Percentiles rank a stretch among this genome's conserved stretches.
Conservation (phyloP, 2,797 vertebrate genomes). For the Morus bassanus region DNA sequence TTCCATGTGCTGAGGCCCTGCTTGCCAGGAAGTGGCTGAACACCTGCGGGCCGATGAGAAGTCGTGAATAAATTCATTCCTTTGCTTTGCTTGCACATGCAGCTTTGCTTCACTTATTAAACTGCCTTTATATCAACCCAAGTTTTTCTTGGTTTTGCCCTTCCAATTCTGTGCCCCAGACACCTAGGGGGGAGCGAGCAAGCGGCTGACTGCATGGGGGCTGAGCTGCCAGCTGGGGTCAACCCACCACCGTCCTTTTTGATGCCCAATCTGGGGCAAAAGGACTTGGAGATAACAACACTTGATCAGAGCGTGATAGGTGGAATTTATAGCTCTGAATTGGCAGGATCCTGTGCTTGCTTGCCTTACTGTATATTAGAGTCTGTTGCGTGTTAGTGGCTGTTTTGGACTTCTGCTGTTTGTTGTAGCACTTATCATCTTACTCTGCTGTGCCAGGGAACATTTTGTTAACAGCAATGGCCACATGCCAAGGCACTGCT, state of each 20-base stretch:
- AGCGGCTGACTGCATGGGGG: not conserved
- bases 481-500: not conserved
- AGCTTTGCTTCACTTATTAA: not conserved
- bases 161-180: not conserved
- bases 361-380: not conserved
- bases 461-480: not conserved
- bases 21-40: not conserved
- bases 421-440: not conserved
- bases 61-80: not conserved
- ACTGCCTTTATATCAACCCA: not conserved
- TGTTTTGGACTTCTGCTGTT: not conserved
- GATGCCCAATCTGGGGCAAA: accelerated
- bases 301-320: not conserved
- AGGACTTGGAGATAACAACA: not conserved
- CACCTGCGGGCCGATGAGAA: not conserved
- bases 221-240: not conserved
- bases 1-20: not conserved
- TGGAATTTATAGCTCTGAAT: not conserved
- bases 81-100: not conserved
- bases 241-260: not conserved
- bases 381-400: too few species aligned
- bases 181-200: not conserved
- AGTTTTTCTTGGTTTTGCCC: not conserved
- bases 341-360: not conserved
- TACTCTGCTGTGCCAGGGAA: not conserved